Evolutionary conservation across 2,797 vertebrate species (phyloP).

Genomic region (Catostomus latipinnis): DNA sequence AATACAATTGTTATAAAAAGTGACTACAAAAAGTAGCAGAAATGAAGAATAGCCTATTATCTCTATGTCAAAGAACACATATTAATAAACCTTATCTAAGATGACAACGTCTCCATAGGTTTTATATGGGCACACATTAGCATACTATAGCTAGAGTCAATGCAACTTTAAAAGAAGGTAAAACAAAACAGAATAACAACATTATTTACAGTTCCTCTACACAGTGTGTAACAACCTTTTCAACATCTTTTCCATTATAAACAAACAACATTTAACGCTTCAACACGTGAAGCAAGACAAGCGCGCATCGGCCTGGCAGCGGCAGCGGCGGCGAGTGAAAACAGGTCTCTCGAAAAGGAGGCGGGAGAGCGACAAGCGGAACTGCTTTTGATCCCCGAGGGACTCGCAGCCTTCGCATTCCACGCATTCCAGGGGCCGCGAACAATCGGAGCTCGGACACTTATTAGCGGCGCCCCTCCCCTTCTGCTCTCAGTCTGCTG

Average conservation of each 20-base stretch:
- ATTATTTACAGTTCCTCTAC: not conserved
- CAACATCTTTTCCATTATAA: slow-evolving; percentile 27
- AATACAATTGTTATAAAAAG: too few species aligned
- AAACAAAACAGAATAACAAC: slow-evolving; percentile 19
- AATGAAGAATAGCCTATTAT: too few species aligned
- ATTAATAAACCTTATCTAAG: too few species aligned
- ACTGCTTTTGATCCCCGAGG: slow-evolving; percentile 85
- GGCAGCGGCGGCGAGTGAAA: slow-evolving; percentile 49
- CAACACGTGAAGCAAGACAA: slow-evolving; percentile 40
- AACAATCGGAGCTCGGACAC: slow-evolving; percentile 83
- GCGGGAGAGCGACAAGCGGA: slow-evolving; percentile 64
- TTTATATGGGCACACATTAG: too few species aligned
- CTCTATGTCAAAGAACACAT: too few species aligned
- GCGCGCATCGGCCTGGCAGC: slow-evolving; percentile 48
- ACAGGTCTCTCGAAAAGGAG: slow-evolving; percentile 52
- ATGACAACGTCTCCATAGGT: too few species aligned
- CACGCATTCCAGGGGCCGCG: slow-evolving; percentile 84
- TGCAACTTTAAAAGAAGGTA: slow-evolving; percentile 13
- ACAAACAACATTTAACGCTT: not conserved
- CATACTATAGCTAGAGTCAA: too few species aligned
- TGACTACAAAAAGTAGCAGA: too few species aligned
- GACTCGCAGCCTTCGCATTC: slow-evolving; percentile 90
- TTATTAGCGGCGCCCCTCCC: slow-evolving; percentile 72
- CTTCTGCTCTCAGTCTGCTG: slow-evolving; percentile 68
- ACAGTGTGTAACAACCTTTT: slow-evolving; percentile 18